Evolutionary conservation across 2,113 vertebrate species (phyloP), one percentile per base, ranked within the genome.

Genomic region (Electrona antarctica): DNA sequence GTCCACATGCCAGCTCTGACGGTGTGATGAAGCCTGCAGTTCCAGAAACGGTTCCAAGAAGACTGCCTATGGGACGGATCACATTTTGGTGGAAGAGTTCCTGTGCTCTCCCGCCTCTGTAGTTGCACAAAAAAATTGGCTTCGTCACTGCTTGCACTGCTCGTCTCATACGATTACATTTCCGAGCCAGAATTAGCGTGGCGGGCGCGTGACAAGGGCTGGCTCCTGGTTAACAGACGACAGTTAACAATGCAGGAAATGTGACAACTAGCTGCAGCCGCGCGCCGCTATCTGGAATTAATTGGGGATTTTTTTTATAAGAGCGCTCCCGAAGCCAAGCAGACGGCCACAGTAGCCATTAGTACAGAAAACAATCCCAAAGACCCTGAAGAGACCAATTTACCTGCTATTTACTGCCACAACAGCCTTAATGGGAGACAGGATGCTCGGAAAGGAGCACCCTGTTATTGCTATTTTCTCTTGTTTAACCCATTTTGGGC

Each of bases 381-480:
- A 84, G 45, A 71, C 63, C 76, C 74, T 1, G 60, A 67, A 67
- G 65, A 71, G 72, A 80, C 69, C 62, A 70, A 81, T 83, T 79
- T 70, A 74, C 72, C 50, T 48, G 50, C 66, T 77, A 80, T 62
- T 86, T 80, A 80, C 68, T 69, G 59, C 54, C 70, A 67, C 60
- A 69, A 58, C 72, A 76, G 57, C 60, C 76, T 71, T 76, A 80
- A 83, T 71, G 57, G 73, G 57, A 69, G 69, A 55, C 62, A 12
- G 74, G 80, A 74, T 41, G 67, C 9, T 7, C 28, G 54, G 7
- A 75, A 74, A 54, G 46, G 9, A 10, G 63, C 55, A 60, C 73
- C n/a, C 52, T 60, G 58, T 69, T 79, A 41, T 60, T 69, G 21
- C 63, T 60, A 48, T 77, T 82, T 41, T 48, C 41, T 52, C n/a